Base-by-base conservation (phyloP, 1,140 invertebrate species). In the Lasioglossum baleicum region DNA sequence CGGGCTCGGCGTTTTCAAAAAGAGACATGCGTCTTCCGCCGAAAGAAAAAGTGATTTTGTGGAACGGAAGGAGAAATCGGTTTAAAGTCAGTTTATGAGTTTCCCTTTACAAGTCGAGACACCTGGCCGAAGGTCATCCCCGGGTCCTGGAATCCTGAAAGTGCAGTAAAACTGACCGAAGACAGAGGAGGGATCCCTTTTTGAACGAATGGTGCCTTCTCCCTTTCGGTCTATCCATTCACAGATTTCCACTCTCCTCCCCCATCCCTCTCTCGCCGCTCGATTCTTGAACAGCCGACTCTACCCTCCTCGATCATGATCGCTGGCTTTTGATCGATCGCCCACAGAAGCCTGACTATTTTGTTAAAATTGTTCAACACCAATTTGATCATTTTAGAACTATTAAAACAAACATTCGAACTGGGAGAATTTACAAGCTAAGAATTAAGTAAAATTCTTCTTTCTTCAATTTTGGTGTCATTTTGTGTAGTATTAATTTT, bases 151-250 rank as follows among this genome's bases (percentile, higher is more conserved):
- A 88, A 89, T 89, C 81, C 86, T 88, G 79, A 90, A 91, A 89
- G 87, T 90, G 90, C 85, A 89, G 88, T 82, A 89, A 90, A 87
- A 89, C 85, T 90, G 88, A 87, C 88, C 85, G 79, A 87, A 87
- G 80, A 84, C 80, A 82, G 79, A 83, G 68, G 80, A 74, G 82
- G 74, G 82, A 83, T 80, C 79, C 69, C 74, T 84, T 87, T 84
- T 76, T 83, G 75, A 82, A 63, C 70, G 56, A 80, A 66, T 22
- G 35, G 60, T 64, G 22, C 48, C 67, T 66, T 53, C 60, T 35
- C 73, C 69, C 63, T 87, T 83, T 61, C 72, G 61, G 48, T 85
- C 56, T 44, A 81, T 76, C 86, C 88, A 89, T 90, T 89, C 87
- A 88, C 81, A 78, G 74, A 81, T 83, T 61, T 70, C 71, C 78